Evolutionary conservation across 2,113 vertebrate species (phyloP).

Genomic region (Aldabrachelys gigantea): DNA sequence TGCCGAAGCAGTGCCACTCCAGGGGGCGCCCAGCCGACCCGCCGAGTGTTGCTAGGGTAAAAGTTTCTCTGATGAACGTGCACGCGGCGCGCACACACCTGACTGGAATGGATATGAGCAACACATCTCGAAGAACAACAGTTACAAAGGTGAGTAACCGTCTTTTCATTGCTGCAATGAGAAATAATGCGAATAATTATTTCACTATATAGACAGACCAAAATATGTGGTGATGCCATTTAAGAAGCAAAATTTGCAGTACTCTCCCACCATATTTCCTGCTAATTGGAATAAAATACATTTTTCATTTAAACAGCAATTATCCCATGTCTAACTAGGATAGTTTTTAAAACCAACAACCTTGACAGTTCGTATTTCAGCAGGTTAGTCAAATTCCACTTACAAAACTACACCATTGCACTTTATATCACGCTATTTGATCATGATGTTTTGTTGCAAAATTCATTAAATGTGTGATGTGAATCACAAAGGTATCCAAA

Average conservation of each 20-base stretch:
- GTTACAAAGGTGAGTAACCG: too few species aligned
- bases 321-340: too few species aligned
- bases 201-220: not conserved
- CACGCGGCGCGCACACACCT: too few species aligned
- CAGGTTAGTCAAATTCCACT: not conserved
- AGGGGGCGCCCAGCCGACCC: too few species aligned
- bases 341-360: not conserved
- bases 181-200: not conserved
- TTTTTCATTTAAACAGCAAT: not conserved
- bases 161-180: not conserved
- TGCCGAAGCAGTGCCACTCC: too few species aligned
- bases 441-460: not conserved
- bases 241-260: not conserved
- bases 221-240: not conserved
- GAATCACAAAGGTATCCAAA: not conserved
- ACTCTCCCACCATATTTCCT: not conserved
- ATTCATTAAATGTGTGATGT: rapidly evolving
- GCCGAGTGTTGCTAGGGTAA: too few species aligned
- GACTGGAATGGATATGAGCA: too few species aligned
- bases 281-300: rapidly evolving
- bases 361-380: not conserved
- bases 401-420: not conserved
- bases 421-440: not conserved
- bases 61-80: too few species aligned
- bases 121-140: too few species aligned